phyloP scores from a whole-genome alignment of 2,888 invertebrate genomes.

The Oxytorus armatus region DNA sequence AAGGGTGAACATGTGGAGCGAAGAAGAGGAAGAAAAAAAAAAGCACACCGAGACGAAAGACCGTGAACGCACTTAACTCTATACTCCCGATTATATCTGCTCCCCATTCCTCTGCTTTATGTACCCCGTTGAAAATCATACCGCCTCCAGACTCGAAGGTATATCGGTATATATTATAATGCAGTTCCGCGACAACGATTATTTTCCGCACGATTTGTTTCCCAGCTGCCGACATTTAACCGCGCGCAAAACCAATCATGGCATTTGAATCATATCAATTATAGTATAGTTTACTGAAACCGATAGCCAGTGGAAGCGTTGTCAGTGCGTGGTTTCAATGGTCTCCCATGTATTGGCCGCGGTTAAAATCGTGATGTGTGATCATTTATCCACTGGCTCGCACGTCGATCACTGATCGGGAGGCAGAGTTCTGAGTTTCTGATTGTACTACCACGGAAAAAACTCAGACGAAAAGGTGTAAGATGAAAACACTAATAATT shows the following conservation, averaged over 20 bases:
- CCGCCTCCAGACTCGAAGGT: constrained; percentile 2
- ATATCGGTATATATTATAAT: constrained; percentile 7
- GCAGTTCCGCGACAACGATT: constrained; percentile 37
- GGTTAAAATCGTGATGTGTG: too few species aligned
- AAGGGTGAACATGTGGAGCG: constrained; percentile 38
- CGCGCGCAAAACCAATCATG: constrained; percentile 2
- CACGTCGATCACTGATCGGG: too few species aligned
- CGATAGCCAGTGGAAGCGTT: too few species aligned
- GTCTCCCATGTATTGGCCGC: too few species aligned
- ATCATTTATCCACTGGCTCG: too few species aligned
- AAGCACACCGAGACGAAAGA: constrained; percentile 31
- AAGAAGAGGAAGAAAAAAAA: constrained; percentile 5
- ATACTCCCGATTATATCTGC: constrained; percentile 52
- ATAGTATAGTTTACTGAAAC: too few species aligned
- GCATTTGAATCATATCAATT: too few species aligned
- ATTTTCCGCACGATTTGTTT: constrained; percentile 49
- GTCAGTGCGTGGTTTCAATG: too few species aligned
- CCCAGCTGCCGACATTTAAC: constrained; percentile 34
- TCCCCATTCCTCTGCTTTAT: constrained; percentile 28
- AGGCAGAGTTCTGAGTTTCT: too few species aligned
- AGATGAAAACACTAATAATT: too few species aligned
- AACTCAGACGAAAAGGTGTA: too few species aligned
- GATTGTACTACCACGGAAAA: too few species aligned
- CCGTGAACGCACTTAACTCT: constrained; percentile 46
- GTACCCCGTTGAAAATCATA: constrained; percentile 15